Evolutionary conservation across 2,888 invertebrate species (phyloP), one percentile per base, ranked within the genome.

Genomic region (Nymphalis urticae): DNA sequence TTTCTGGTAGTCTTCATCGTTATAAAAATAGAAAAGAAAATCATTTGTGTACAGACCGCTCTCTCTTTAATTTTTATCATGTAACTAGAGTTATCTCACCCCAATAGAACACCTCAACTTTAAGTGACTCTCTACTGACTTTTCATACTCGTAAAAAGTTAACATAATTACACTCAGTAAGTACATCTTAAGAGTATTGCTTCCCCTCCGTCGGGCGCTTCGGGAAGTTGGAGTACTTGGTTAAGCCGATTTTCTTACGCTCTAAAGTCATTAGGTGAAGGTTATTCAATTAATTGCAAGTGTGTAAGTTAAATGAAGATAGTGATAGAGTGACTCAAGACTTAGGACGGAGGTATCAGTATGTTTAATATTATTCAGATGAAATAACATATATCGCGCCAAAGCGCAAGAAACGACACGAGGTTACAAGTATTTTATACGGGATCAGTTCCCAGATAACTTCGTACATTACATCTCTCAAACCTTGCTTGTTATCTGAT

Each of bases 81-180:
- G 6, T 10, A 21, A 13, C 13, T 21, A 21, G 9, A 24, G 27
- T 24, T 16, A 27, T 27, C 16, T 27, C 13, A 16, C 36, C 56
- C 2, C n/a, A 36, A 36, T 17, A 32, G 32, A 56, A 56, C 13
- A 32, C 27, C n/a, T n/a, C 56, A n/a, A n/a, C 9, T 36, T n/a
- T 36, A 56, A 56, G 17, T 21, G 27, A 2, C n/a, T 16, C 16
- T 32, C 32, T n/a, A n/a, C 21, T n/a, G 32, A 56, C 32, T 36
- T n/a, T 32, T 51, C 42, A 9, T 19, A 17, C 16, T 27, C 24
- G 24, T 59, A 27, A 47, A 51, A 51, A 53, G 51, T 60, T 60
- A 65, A 60, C 47, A 60, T 66, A 47, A 66, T 60, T 51, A 60
- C n/a, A 32, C n/a, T 36, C n/a, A 56, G 56, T n/a, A 32, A 36